phyloP scores from a whole-genome alignment of 2,797 vertebrate species.

The Glyptemys insculpta region DNA sequence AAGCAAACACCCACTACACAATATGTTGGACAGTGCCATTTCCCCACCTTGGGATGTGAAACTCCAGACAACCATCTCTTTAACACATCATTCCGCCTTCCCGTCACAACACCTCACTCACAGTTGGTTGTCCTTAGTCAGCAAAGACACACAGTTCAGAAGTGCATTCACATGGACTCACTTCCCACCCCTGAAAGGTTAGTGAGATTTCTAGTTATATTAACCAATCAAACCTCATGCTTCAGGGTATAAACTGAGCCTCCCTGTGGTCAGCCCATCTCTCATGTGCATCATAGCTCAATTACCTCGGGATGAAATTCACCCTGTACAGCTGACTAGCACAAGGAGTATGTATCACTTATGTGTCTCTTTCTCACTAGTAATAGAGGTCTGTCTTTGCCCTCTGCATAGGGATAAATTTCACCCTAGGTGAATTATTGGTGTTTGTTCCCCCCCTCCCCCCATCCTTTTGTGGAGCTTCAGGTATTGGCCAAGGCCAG shows the following conservation, averaged over 20 bases:
- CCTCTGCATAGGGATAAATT: background rate
- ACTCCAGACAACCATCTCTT: background rate
- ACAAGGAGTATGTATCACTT: background rate
- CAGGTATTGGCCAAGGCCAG: background rate
- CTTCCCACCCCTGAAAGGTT: background rate
- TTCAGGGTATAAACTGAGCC: background rate
- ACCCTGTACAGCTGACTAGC: background rate
- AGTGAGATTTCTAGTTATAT: background rate
- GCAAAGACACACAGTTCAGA: background rate
- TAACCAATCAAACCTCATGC: background rate
- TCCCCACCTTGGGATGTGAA: background rate
- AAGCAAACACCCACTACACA: background rate
- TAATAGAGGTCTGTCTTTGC: background rate
- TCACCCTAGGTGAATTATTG: background rate
- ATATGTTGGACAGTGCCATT: background rate
- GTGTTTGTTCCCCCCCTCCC: rapidly evolving
- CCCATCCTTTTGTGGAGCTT: background rate
- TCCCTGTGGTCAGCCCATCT: background rate
- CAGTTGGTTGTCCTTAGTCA: background rate
- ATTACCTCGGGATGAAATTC: background rate
- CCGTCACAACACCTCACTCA: background rate
- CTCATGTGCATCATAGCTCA: background rate
- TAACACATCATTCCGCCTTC: background rate
- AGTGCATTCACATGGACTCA: background rate
- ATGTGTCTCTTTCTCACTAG: background rate